Conservation (phyloP, 2,113 vertebrate species). For the Orcinus orca region DNA sequence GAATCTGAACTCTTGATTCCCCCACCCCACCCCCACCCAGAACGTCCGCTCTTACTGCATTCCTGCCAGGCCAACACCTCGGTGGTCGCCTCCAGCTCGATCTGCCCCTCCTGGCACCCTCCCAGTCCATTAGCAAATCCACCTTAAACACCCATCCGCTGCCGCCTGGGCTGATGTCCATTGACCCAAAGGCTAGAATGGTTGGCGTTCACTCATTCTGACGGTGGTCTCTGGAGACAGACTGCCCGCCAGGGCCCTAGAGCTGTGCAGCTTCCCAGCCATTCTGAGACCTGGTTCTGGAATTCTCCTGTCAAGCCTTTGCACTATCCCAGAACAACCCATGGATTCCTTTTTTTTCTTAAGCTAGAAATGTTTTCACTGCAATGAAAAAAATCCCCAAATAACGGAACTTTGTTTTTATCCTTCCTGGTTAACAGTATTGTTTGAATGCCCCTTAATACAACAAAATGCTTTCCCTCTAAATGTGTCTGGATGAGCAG, state of each 20-base stretch:
- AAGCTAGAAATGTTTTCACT: not conserved
- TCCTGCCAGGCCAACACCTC: not conserved
- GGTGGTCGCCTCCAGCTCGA: not conserved
- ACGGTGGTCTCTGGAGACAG: not conserved
- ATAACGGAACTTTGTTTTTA: not conserved
- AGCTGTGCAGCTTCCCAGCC: not conserved
- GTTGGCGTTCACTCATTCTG: rapidly evolving
- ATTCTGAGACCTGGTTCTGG: not conserved
- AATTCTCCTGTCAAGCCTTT: not conserved
- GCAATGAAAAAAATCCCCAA: not conserved
- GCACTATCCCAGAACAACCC: not conserved
- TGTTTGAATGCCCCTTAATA: too few relatives aligned
- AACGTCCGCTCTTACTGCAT: not conserved
- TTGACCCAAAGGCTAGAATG: not conserved
- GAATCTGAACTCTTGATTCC: not conserved
- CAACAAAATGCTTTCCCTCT: not conserved
- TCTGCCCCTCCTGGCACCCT: not conserved
- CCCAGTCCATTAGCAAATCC: not conserved
- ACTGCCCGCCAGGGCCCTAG: not conserved
- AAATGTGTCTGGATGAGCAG: not conserved
- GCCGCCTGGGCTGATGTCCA: too few relatives aligned
- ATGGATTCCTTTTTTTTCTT: not conserved
- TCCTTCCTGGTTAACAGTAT: not conserved
- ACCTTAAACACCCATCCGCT: not conserved
- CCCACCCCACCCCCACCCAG: not conserved